Conservation (phyloP, 1,140 invertebrate species). For the Rhopalosiphum maidis region DNA sequence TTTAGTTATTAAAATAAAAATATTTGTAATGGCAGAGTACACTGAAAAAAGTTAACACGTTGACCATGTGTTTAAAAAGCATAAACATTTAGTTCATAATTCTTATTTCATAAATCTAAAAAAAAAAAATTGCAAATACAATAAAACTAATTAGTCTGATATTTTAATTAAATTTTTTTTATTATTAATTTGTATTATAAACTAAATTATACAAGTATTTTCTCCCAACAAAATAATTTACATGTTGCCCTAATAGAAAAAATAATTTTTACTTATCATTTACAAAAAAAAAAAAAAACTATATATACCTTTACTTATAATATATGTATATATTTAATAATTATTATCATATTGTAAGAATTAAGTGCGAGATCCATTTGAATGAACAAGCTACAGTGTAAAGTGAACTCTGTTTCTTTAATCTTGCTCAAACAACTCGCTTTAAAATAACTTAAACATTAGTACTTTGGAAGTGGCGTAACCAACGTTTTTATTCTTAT, state of each 20-base stretch:
- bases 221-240: constrained; percentile 55
- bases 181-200: constrained; percentile 52
- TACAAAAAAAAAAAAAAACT: constrained; percentile 38
- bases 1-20: constrained; percentile 2
- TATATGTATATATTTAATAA: constrained; percentile 33
- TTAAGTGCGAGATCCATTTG: constrained; percentile 45
- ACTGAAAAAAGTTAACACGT: background rate
- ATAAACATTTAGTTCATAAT: background rate
- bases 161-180: constrained; percentile 16
- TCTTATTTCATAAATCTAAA: background rate
- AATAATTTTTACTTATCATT: constrained; percentile 33
- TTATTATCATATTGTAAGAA: constrained; percentile 52
- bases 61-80: background rate
- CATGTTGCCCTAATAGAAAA: constrained; percentile 52
- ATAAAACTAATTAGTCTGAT: constrained; percentile 12
- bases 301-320: constrained; percentile 47
- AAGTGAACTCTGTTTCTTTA: constrained; percentile 16
- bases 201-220: constrained; percentile 55
- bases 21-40: background rate
- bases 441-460: constrained; percentile 53
- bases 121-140: background rate
- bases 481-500: constrained; percentile 42
- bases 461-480: constrained; percentile 55
- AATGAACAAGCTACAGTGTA: constrained; percentile 44
- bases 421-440: constrained; percentile 47